Evolutionary conservation across 92 coral and sea anemone genomes (phyloP), one percentile per base, ranked within the genome.

Genomic region (Heliopora coerulea): DNA sequence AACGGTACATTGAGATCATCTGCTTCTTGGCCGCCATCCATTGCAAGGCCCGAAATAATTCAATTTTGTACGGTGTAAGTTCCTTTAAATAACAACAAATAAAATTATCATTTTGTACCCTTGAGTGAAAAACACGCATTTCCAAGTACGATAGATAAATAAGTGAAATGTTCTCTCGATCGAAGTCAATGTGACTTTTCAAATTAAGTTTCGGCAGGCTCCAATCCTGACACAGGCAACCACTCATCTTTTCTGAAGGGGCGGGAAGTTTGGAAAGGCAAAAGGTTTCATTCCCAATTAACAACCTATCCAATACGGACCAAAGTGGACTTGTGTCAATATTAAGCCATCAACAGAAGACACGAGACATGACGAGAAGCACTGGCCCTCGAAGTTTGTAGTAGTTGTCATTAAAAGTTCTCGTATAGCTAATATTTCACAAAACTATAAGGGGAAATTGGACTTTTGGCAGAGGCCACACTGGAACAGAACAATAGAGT

Each of bases 1-100:
- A 69, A 52, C 21, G 76, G 76, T 39, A 46, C 31, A 34, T 49
- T 69, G 23, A 17, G 40, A 33, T 69, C 44, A 21, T 54, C 76
- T 6, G 32, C 21, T 35, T 50, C 76, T 6, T 46, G 17, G 15
- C 17, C 17, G n/a, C 52, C 15, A 46, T 46, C 52, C 52, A 46
- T 46, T 46, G 52, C n/a, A 7, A 2, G 52, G 15, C 52, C 14
- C 10, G n/a, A 46, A 46, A 46, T 46, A 15, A 46, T 15, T 46
- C n/a, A 15, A 46, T 46, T 46, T 46, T 15, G n/a, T n/a, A 15
- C n/a, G 15, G 15, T 46, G 2, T 6, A 54, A 69, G 50, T 44
- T 33, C 28, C 76, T 69, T n/a, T 30, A 69, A 34, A 52, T 49
- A 44, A 30, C 31, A 28, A 56, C 27, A 32, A 50, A 69, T 49